A percentile compares a stretch with the other conserved stretches of the same genome.
These are phyloP conservation scores for Schizopygopsis pylzovi DNA, from an alignment of 2,797 vertebrate genomes.

Conservation along the genomic window DNA sequence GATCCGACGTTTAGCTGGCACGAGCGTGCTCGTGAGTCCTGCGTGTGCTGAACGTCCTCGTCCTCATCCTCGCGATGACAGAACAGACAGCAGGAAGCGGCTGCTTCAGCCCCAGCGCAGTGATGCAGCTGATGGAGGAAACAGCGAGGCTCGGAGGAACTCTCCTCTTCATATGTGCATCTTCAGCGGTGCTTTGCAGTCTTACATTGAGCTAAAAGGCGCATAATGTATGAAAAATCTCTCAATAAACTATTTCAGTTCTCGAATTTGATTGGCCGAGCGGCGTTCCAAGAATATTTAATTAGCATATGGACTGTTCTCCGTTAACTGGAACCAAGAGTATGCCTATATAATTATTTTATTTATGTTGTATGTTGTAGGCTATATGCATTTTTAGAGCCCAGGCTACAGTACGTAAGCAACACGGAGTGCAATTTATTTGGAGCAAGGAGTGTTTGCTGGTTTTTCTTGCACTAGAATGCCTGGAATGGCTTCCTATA, in stretches of 20 bases:
- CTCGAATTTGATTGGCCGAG: background rate
- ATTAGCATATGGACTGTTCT: background rate
- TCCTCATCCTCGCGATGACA: constrained; percentile 67
- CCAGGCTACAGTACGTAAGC: no score
- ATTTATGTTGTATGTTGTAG: background rate
- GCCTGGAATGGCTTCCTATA: no score
- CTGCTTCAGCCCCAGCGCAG: constrained; percentile 12
- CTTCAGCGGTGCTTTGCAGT: background rate
- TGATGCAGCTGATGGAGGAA: constrained; percentile 18
- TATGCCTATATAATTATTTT: background rate
- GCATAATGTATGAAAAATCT: background rate
- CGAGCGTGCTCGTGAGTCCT: background rate
- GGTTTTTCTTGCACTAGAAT: no score
- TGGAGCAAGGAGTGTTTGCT: no score
- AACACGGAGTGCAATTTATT: background rate
- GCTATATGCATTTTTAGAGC: background rate
- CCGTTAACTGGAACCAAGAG: background rate
- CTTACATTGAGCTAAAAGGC: no score
- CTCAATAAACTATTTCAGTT: background rate
- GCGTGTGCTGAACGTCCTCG: constrained; percentile 17
- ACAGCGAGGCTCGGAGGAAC: constrained; percentile 2
- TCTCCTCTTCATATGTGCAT: background rate
- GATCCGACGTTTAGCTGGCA: constrained; percentile 12
- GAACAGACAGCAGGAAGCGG: constrained; percentile 47
- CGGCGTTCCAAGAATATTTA: background rate